These are phyloP conservation scores for Dasypogon diadema DNA, from an alignment of 2,888 invertebrate species.

Conservation along the genomic window DNA sequence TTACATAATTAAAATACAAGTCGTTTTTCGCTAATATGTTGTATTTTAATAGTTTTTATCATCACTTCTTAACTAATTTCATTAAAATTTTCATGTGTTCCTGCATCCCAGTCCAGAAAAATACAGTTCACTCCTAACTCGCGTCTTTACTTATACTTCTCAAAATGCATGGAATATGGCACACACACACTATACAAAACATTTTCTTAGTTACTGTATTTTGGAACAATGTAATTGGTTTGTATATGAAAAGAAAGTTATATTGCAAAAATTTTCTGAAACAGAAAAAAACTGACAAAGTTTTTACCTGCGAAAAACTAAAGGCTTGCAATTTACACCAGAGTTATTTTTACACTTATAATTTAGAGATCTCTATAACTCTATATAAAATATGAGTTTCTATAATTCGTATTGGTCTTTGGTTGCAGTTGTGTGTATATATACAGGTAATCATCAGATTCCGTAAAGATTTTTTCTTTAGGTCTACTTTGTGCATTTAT, in stretches of 20 bases:
- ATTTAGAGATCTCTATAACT: background rate
- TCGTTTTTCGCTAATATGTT: slow-evolving; percentile 6
- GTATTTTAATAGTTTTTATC: background rate
- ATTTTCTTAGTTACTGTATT: too few species aligned
- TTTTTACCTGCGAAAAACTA: background rate
- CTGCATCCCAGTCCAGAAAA: too few species aligned
- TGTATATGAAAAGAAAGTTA: background rate
- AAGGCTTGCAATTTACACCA: background rate
- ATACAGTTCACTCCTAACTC: too few species aligned
- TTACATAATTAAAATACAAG: slow-evolving; percentile 20
- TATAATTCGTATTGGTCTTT: slow-evolving; percentile 43
- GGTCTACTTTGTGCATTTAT: background rate
- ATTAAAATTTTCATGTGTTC: too few species aligned
- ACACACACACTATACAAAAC: too few species aligned
- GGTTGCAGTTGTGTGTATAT: slow-evolving; percentile 23
- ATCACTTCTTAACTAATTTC: too few species aligned
- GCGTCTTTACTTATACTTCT: too few species aligned
- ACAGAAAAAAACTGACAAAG: background rate
- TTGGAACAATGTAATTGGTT: background rate
- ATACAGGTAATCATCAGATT: slow-evolving; percentile 1
- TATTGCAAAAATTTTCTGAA: background rate
- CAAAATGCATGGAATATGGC: too few species aligned
- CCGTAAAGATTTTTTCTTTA: background rate
- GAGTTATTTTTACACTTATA: slow-evolving; percentile 16
- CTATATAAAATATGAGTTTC: slow-evolving; percentile 42